Base-by-base conservation (phyloP, 2,888 invertebrate species). In the Parnassius orleans region DNA sequence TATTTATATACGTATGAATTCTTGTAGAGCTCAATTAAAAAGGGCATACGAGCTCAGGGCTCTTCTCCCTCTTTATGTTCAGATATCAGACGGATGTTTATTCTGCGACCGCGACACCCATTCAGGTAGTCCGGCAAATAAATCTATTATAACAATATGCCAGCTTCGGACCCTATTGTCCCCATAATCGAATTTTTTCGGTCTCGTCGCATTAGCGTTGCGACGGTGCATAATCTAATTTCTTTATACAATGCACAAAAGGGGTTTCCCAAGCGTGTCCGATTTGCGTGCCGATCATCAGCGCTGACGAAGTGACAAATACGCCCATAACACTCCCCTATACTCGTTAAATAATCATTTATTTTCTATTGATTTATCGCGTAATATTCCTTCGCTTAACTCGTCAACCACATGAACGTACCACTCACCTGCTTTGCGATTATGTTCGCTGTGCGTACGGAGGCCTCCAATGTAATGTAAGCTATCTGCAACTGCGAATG, bases 91-190 rank as follows among this genome's bases (percentile, higher is more conserved):
- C 86, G 87, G 87, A 87, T 90, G 86, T 90, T 89, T 89, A 83
- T 83, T 81, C 78, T 81, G 80, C 78, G 79, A 81, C 87, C 86
- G 81, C 86, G 82, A 76, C 81, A 81, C 81, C 75, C 80, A 78
- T 83, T 86, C 90, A 90, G 90, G 90, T 90, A 90, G 87, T 80
- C 77, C 77, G 73, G 71, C 73, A 75, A 84, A 87, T 87, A 87
- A 88, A 87, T 86, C 87, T 84, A 85, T 83, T 85, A 83, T 72
- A 77, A 77, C 81, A 86, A 85, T 81, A 73, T 74, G 74, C 71
- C 74, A 77, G 67, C 69, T 71, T 72, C 70, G 69, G 73, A 72
- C 67, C 53, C 78, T 72, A 81, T 86, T 86, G 81, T 87, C 70
- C 74, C 77, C 71, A 74, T 14, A 48, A 80, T 79, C 70, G 70